Evolutionary conservation across 2,888 invertebrate species (phyloP), one percentile per base, ranked within the genome.

Genomic region (Cactoblastis cactorum): DNA sequence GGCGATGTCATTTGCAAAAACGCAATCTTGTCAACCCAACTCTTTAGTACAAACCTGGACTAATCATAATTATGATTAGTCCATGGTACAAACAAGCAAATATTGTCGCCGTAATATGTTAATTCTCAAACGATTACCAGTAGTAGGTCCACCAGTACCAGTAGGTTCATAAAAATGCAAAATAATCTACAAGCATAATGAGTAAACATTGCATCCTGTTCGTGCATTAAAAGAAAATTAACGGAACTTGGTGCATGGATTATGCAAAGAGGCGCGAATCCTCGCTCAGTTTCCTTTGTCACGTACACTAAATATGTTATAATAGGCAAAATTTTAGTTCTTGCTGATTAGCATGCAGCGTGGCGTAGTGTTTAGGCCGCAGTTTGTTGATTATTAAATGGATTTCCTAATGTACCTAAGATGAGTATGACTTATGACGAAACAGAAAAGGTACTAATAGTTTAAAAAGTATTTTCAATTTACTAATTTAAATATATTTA

Each of bases 181-280:
- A 43, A 32, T 28, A 28, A 24, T 43, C 2, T 24, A 28, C 43
- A 43, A n/a, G 28, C 43, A 28, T 43, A 43, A 43, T 15, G 28
- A 43, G 43, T 11, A 28, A 43, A 43, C 24, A 28, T 43, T 43
- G 43, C 43, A 43, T 28, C 43, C 28, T 43, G 43, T 11, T 65
- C 72, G 67, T 61, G 75, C 79, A 82, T 85, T 80, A 87, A 84
- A 87, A 86, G 80, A 86, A 87, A 85, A 87, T 88, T 85, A 86
- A 83, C 83, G 76, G 73, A 82, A 75, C 80, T 83, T 83, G 83
- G 83, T 87, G 87, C 85, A 84, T 67, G 77, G 82, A 86, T 87
- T 85, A 88, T 88, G 87, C 77, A 85, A 86, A 87, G 80, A 63
- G 65, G 74, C 72, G 77, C 74, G 80, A 80, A 85, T 85, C 83